These are phyloP conservation scores for Parnassius apollo DNA, from an alignment of 2,888 invertebrate genomes.

Conservation along the genomic window DNA sequence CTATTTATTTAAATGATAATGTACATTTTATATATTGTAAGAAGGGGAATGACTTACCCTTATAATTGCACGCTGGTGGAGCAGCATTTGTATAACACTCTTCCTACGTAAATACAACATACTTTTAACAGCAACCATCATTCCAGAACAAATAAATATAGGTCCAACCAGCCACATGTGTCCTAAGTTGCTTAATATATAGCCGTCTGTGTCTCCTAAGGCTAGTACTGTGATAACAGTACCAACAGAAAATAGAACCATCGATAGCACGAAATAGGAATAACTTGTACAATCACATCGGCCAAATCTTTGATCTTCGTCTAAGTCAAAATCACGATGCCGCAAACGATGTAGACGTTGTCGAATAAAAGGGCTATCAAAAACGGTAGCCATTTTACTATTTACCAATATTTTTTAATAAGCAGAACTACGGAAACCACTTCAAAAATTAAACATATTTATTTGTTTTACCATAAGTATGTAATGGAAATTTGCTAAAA, in stretches of 20 bases:
- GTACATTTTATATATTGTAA: too few relatives aligned
- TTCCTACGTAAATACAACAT: slow-evolving; percentile 84
- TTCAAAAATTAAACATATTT: slow-evolving; percentile 32
- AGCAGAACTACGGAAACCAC: slow-evolving; percentile 39
- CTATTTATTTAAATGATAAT: too few relatives aligned
- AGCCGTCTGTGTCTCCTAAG: slow-evolving; percentile 82
- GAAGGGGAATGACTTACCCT: slow-evolving; percentile 65
- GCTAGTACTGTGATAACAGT: slow-evolving; percentile 84
- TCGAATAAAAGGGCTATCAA: slow-evolving; percentile 82
- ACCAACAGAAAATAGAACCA: slow-evolving; percentile 83
- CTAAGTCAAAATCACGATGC: slow-evolving; percentile 81
- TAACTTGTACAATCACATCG: slow-evolving; percentile 85
- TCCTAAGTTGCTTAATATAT: slow-evolving; percentile 82
- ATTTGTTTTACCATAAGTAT: not conserved
- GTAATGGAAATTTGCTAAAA: too few relatives aligned
- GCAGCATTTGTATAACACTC: slow-evolving; percentile 84
- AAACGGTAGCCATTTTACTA: slow-evolving; percentile 82
- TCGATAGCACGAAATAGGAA: slow-evolving; percentile 83
- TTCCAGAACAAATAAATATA: slow-evolving; percentile 84
- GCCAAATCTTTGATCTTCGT: slow-evolving; percentile 82
- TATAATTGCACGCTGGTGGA: slow-evolving; percentile 83
- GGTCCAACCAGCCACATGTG: slow-evolving; percentile 86
- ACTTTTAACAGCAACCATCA: slow-evolving; percentile 86
- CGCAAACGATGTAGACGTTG: slow-evolving; percentile 81
- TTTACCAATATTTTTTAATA: slow-evolving; percentile 33